Evolutionary conservation across 2,888 invertebrate genomes (phyloP).

Genomic region (Diloba caeruleocephala): DNA sequence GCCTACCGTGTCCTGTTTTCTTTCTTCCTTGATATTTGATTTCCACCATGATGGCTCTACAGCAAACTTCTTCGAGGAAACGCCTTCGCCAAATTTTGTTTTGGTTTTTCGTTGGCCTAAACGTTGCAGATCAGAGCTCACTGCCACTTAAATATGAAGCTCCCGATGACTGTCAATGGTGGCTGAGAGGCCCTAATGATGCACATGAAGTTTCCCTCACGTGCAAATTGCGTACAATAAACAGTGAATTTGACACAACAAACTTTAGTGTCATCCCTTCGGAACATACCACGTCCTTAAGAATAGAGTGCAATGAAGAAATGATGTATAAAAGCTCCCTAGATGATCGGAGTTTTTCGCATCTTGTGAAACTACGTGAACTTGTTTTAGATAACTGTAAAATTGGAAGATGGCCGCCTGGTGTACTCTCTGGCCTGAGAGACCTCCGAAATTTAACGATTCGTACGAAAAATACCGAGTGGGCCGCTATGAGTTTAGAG

Average conservation of each 20-base stretch:
- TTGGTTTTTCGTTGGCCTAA: conserved; percentile 81
- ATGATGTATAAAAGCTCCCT: conserved; percentile 94
- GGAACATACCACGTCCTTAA: conserved; percentile 94
- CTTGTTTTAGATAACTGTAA: conserved; percentile 96
- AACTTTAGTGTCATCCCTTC: conserved; percentile 96
- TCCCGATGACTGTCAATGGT: conserved; percentile 96
- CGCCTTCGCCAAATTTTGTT: conserved; percentile 78
- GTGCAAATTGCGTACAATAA: conserved; percentile 94
- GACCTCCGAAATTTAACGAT: conserved; percentile 96
- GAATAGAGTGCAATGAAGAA: conserved; percentile 94
- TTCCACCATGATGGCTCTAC: conserved; percentile 82
- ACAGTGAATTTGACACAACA: conserved; percentile 96
- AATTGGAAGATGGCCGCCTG: conserved; percentile 94
- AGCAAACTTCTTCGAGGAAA: conserved; percentile 72
- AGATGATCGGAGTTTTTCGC: conserved; percentile 93
- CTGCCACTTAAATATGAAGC: conserved; percentile 92
- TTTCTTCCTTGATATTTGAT: conserved; percentile 86
- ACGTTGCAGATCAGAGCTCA: conserved; percentile 85
- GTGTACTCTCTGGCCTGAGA: conserved; percentile 93
- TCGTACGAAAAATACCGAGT: conserved; percentile 94
- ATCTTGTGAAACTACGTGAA: conserved; percentile 94
- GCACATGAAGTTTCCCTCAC: conserved; percentile 93
- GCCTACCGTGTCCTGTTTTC: conserved; percentile 84
- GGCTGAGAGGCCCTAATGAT: conserved; percentile 90
- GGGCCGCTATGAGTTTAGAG: conserved; percentile 95